phyloP scores from a whole-genome alignment of 2,888 invertebrate species.

The Blera fallax region DNA sequence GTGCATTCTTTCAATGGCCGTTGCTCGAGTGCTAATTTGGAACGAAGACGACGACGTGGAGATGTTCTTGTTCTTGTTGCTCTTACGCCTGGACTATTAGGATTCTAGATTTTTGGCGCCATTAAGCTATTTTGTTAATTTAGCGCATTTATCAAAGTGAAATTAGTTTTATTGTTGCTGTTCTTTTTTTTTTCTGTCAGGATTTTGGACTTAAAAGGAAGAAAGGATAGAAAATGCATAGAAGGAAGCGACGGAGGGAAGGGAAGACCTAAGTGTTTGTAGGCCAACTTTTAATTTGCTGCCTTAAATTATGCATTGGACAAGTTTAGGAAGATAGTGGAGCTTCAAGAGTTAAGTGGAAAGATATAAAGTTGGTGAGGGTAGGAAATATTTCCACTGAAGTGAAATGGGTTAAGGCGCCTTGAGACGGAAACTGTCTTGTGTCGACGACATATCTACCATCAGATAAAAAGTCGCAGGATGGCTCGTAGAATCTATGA shows the following conservation, averaged over 20 bases:
- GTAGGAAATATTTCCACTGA: neutral
- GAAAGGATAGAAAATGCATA: neutral
- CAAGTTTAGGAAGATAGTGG: slow-evolving; percentile 16
- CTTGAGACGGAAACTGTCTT: neutral
- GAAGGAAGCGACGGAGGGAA: neutral
- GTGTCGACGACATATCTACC: no score
- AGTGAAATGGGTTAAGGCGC: neutral
- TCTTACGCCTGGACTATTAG: neutral
- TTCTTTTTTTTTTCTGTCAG: neutral
- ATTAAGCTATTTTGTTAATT: slow-evolving; percentile 72
- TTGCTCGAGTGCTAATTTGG: slow-evolving; percentile 67
- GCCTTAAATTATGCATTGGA: slow-evolving; percentile 36
- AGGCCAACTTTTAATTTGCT: slow-evolving; percentile 44
- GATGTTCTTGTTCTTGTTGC: slow-evolving; percentile 39
- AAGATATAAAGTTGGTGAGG: neutral
- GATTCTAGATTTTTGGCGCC: slow-evolving; percentile 65
- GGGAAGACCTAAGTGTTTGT: neutral
- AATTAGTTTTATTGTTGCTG: slow-evolving; percentile 63
- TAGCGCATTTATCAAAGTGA: slow-evolving; percentile 67
- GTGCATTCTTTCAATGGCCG: slow-evolving; percentile 36
- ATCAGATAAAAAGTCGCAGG: neutral
- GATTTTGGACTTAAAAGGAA: neutral
- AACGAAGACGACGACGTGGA: no score
- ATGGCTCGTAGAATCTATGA: neutral
- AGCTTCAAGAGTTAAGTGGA: neutral